Percentiles rank a stretch among this genome's conserved stretches.
Evolutionary conservation across 2,888 invertebrate genomes (phyloP).

Genomic region (Drosophila aldrichi): DNA sequence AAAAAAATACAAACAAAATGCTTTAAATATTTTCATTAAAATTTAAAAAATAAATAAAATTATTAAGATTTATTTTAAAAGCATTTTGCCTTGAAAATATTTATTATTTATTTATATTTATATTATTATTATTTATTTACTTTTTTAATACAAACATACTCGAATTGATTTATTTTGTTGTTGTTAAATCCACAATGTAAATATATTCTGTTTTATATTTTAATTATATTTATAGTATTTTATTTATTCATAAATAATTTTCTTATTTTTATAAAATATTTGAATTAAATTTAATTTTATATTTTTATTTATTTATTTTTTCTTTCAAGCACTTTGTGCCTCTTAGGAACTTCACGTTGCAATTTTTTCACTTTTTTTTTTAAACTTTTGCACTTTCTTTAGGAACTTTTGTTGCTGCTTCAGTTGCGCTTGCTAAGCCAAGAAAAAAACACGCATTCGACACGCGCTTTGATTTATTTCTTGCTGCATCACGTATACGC

Average conservation of each 20-base stretch:
- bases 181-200: neutral
- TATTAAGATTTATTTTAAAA: too few relatives aligned
- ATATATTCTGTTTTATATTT: neutral
- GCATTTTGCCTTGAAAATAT: too few relatives aligned
- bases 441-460: neutral
- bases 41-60: too few relatives aligned
- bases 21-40: too few relatives aligned
- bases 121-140: too few relatives aligned
- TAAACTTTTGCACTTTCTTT: conserved; percentile 49
- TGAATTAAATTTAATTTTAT: too few relatives aligned
- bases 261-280: neutral
- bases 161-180: neutral
- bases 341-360: conserved; percentile 64
- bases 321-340: conserved; percentile 38
- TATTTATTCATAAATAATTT: neutral
- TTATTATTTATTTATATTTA: too few relatives aligned
- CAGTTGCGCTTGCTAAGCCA: conserved; percentile 4
- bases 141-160: neutral
- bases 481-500: conserved; percentile 47
- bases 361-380: conserved; percentile 15
- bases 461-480: conserved; percentile 17
- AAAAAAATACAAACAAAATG: too few relatives aligned
- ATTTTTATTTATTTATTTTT: conserved; percentile 1
- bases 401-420: conserved; percentile 65
- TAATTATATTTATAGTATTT: neutral